A percentile compares a stretch with the other conserved stretches of the same genome.
Evolutionary conservation across 2,888 invertebrate genomes (phyloP).

Genomic region (Habrosyne pyritoides): DNA sequence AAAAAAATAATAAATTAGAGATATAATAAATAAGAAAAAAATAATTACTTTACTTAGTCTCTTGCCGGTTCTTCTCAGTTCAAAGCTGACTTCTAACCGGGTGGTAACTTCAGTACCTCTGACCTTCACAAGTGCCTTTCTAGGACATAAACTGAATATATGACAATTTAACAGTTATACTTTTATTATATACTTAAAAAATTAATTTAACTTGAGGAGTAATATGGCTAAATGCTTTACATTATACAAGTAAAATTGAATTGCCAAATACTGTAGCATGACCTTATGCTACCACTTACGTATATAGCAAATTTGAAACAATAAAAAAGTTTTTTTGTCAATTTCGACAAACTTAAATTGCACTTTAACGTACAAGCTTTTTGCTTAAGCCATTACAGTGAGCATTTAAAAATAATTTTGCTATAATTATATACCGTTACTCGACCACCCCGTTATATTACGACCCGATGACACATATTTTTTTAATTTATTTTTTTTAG

Average conservation of each 20-base stretch:
- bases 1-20: too few species aligned
- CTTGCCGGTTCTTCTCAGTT: too few species aligned
- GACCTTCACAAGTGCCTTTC: too few species aligned
- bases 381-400: background rate
- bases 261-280: background rate
- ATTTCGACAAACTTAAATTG: background rate
- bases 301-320: background rate
- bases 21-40: too few species aligned
- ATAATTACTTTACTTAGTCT: too few species aligned
- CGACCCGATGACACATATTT: background rate
- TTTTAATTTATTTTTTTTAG: background rate
- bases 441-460: background rate
- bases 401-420: background rate
- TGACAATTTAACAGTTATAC: too few species aligned
- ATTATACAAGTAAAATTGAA: background rate
- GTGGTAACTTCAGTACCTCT: too few species aligned
- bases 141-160: too few species aligned
- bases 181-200: background rate
- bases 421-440: too few species aligned
- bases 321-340: background rate
- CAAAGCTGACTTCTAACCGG: too few species aligned
- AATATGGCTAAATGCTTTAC: too few species aligned
- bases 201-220: too few species aligned
- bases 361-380: background rate
- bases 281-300: background rate